Percentiles rank a stretch among this genome's conserved stretches.
Evolutionary conservation across 2,113 vertebrate species (phyloP).

Genomic region (Vimba vimba): DNA sequence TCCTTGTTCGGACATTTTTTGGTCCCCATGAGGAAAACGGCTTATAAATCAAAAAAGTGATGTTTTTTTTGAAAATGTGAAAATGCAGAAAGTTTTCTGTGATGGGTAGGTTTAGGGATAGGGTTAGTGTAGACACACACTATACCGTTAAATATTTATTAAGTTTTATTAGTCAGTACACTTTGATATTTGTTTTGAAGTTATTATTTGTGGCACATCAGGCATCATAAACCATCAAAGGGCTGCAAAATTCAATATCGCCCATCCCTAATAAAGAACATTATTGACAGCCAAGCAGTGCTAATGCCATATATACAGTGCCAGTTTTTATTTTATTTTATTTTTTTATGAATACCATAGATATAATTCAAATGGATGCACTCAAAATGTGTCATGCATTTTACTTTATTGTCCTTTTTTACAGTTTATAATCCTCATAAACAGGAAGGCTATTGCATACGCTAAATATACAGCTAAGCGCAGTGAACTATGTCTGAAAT

Average conservation of each 20-base stretch:
- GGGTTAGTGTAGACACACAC: no score
- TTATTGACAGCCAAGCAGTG: neutral
- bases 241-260: neutral
- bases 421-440: neutral
- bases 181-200: no score
- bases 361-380: neutral
- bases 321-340: neutral
- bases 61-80: no score
- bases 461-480: neutral
- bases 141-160: no score
- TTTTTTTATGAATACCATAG: neutral
- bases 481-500: neutral
- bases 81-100: no score
- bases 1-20: no score
- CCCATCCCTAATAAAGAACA: no score
- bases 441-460: neutral
- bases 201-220: neutral
- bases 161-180: no score
- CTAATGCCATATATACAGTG: neutral
- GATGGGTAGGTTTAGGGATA: no score
- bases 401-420: no score
- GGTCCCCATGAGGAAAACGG: no score
- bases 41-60: no score
- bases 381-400: neutral
- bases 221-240: neutral